Base-by-base conservation (phyloP, 2,113 vertebrate genomes). In the Chelonoidis abingdonii region DNA sequence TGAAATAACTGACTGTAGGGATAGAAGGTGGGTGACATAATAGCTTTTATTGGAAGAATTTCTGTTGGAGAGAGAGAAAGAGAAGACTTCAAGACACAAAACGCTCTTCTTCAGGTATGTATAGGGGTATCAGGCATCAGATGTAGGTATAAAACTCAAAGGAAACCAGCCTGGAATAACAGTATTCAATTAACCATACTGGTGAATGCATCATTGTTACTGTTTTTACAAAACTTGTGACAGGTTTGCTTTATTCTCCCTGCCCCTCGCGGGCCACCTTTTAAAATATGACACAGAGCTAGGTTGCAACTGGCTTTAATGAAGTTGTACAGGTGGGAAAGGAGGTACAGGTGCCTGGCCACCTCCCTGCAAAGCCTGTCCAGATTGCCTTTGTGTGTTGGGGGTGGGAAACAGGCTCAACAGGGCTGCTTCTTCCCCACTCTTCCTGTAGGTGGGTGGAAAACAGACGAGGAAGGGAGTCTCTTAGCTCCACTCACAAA, bases 61-160 rank as follows among this genome's bases (percentile, higher is more conserved):
- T 59, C 27, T 29, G 11, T 31, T 59, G 12, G 57, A 11, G 27
- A 59, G 57, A 59, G 53, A 54, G 19, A 8, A 12, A 59, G 57
- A 59, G 12, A 59, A 31, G 27, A 27, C 13, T 59, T 31, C 12
- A 29, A 59, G 57, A 6, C 57, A 57, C 56, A 57, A 11, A 57
- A 12, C 5, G 24, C 5, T 57, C 13, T 62, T 62, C 29, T 62
- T 62, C 29, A 35, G 62, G 31, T 65, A 6, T 17, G 62, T 65
- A 17, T 65, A 35, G 2, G 1, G 81, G 3, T 82, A 89, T 88
- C 11, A n/a, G 38, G 69, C 38, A n/a, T 11, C n/a, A 11, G 21
- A n/a, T n/a, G 62, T 35, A 86, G 21, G 49, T 10, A 75, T 22
- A 19, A 86, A 78, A 79, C 41, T 5, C 31, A 0, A 0, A 7